Conservation (phyloP, 2,888 invertebrate genomes). For the Clitarchus hookeri region DNA sequence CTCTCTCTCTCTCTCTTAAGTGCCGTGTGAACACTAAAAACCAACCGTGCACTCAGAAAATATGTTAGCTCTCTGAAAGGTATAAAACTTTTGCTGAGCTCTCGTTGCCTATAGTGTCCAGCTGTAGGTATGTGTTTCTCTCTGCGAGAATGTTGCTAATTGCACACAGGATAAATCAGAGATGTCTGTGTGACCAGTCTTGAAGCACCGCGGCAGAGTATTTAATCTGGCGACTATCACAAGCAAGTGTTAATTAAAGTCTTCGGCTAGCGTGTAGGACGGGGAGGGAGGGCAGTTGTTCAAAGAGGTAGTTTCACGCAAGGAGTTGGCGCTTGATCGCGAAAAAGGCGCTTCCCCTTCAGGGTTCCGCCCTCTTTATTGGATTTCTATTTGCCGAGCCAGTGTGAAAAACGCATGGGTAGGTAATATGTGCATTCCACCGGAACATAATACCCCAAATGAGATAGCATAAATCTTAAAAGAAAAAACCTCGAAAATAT, state of each 20-base stretch:
- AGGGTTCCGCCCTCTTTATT: conserved; percentile 33
- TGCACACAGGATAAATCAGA: too few species aligned
- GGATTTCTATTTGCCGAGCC: conserved; percentile 44
- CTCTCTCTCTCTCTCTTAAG: too few species aligned
- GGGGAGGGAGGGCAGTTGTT: conserved; percentile 8
- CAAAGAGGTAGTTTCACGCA: conserved; percentile 15
- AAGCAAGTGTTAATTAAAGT: conserved; percentile 21
- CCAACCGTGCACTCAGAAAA: too few species aligned
- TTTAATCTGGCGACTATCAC: too few species aligned
- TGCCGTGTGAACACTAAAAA: too few species aligned
- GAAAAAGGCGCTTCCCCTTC: conserved; percentile 11
- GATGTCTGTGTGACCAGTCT: too few species aligned
- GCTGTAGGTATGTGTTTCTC: too few species aligned
- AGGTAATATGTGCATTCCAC: conserved; percentile 45
- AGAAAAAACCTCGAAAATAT: conserved; percentile 42
- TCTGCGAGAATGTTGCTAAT: too few species aligned
- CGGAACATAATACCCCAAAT: conserved; percentile 45
- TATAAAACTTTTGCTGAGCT: too few species aligned
- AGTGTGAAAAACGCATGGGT: conserved; percentile 42
- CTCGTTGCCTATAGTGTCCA: too few species aligned
- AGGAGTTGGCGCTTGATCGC: conserved; percentile 7
- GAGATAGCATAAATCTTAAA: conserved; percentile 43
- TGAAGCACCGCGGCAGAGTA: too few species aligned
- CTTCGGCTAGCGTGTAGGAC: background rate
- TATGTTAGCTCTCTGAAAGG: too few species aligned